phyloP scores from a whole-genome alignment of 2,888 invertebrate species.

The Branchipolynoe longqiensis region DNA sequence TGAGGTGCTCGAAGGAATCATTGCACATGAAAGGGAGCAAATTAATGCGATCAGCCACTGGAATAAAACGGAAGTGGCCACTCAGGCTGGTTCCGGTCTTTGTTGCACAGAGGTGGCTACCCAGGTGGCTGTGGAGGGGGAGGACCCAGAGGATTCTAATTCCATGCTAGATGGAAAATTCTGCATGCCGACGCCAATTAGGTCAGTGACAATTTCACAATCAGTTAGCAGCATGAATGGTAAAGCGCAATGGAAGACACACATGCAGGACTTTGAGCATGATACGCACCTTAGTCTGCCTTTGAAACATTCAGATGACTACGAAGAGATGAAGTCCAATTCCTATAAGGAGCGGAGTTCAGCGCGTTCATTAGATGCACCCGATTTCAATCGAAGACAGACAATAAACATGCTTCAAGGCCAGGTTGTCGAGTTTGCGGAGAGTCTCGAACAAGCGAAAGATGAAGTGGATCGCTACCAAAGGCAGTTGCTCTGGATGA shows the following conservation, averaged over 20 bases:
- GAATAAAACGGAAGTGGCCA: neutral
- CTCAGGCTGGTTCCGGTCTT: neutral
- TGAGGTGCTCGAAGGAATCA: conserved; percentile 35
- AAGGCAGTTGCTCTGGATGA: conserved; percentile 59
- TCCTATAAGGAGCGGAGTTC: neutral
- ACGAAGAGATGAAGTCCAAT: conserved; percentile 1
- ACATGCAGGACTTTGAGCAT: conserved; percentile 19
- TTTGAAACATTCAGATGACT: conserved; percentile 7
- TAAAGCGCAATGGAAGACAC: neutral
- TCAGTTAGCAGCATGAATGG: neutral
- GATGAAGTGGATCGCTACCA: conserved; percentile 61
- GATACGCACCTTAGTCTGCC: neutral
- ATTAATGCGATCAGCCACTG: neutral
- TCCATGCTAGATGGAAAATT: no score
- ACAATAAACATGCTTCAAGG: conserved; percentile 41
- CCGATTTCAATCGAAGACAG: conserved; percentile 6
- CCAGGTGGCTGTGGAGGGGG: no score
- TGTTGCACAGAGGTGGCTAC: neutral
- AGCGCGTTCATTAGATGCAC: neutral
- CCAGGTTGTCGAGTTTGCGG: conserved; percentile 60
- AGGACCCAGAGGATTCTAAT: no score
- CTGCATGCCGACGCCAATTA: no score
- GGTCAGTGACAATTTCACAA: conserved; percentile 5
- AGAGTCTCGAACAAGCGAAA: conserved; percentile 60
- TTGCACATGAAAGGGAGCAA: conserved; percentile 35